Conservation (phyloP, 2,888 invertebrate genomes). For the Timandra comae region DNA sequence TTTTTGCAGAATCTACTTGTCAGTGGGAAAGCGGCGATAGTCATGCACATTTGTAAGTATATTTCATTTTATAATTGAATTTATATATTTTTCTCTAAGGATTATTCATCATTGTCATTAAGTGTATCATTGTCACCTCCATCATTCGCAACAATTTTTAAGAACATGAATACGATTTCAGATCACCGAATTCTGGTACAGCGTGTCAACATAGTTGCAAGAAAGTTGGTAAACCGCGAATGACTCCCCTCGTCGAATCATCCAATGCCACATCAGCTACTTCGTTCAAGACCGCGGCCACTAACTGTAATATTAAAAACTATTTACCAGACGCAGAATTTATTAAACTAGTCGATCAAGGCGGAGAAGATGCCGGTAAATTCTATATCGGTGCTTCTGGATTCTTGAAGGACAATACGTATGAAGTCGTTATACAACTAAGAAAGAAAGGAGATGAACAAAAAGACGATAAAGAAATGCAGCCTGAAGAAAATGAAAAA, state of each 20-base stretch:
- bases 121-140: no score
- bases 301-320: constrained; percentile 26
- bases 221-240: no score
- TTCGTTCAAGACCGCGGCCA: constrained; percentile 43
- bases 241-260: no score
- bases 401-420: constrained; percentile 53
- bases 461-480: constrained; percentile 11
- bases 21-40: constrained; percentile 26
- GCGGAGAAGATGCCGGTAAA: constrained; percentile 48
- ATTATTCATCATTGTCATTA: no score
- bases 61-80: no score
- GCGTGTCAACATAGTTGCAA: constrained; percentile 10
- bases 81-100: no score
- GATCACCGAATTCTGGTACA: constrained; percentile 2
- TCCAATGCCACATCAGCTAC: constrained; percentile 35
- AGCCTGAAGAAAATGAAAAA: constrained; percentile 10
- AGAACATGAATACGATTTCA: no score
- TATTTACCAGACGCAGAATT: constrained; percentile 33
- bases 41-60: constrained; percentile 4
- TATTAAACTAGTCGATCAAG: constrained; percentile 47
- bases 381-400: constrained; percentile 61
- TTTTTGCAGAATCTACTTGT: no score
- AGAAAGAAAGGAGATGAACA: constrained; percentile 47
- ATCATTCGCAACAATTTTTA: no score
- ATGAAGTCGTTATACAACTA: constrained; percentile 65